Percentiles rank a stretch among this genome's conserved stretches.
phyloP scores from a whole-genome alignment of 2,113 vertebrate genomes.

The Chionis minor region DNA sequence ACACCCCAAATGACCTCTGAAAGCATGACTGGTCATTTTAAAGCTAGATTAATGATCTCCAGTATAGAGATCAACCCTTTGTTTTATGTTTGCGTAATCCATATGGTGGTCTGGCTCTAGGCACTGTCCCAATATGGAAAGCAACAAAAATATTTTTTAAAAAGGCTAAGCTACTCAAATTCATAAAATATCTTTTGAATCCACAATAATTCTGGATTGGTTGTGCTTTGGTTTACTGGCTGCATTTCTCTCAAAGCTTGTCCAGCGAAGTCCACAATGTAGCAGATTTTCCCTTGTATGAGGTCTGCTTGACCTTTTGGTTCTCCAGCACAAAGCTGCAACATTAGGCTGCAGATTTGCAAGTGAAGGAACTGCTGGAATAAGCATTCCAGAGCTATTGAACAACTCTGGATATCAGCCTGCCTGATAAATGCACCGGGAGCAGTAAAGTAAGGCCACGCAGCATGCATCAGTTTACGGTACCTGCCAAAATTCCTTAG shows the following conservation, averaged over 20 bases:
- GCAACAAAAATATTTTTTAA: background rate
- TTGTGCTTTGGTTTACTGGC: background rate
- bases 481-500: background rate
- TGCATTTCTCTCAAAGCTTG: background rate
- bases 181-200: background rate
- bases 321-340: background rate
- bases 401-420: background rate
- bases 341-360: background rate
- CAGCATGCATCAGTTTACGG: background rate
- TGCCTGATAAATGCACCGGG: background rate
- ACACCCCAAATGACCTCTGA: background rate
- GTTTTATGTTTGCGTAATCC: background rate
- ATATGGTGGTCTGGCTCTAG: background rate
- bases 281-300: background rate
- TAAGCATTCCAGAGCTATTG: background rate
- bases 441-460: background rate
- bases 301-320: background rate
- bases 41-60: background rate
- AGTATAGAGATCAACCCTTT: background rate
- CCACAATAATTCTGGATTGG: background rate
- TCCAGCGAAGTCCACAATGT: background rate
- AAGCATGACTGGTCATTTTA: background rate
- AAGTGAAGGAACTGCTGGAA: background rate
- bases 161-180: background rate
- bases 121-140: background rate